Evolutionary conservation across 2,888 invertebrate species (phyloP).

Genomic region (Selenia dentaria): DNA sequence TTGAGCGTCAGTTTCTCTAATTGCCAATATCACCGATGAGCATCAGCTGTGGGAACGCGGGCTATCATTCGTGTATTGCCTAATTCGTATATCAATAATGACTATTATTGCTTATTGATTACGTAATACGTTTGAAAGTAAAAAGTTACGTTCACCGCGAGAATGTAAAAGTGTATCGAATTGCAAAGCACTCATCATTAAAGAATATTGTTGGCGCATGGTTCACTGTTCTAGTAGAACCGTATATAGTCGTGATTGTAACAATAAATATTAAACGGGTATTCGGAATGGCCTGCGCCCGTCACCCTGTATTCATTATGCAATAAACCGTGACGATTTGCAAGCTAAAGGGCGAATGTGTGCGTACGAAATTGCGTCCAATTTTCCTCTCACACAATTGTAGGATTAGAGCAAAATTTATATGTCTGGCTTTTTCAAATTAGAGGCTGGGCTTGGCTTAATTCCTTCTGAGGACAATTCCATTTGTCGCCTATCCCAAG

Average conservation of each 20-base stretch:
- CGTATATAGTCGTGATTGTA: slow-evolving; percentile 41
- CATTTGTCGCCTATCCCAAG: slow-evolving; percentile 59
- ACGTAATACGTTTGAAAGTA: slow-evolving; percentile 44
- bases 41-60: slow-evolving; percentile 18
- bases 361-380: slow-evolving; percentile 71
- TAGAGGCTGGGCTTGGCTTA: slow-evolving; percentile 65
- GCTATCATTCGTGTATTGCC: slow-evolving; percentile 12
- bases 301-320: slow-evolving; percentile 61
- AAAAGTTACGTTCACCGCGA: slow-evolving; percentile 49
- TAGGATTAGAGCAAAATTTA: slow-evolving; percentile 79
- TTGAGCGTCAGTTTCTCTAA: slow-evolving; percentile 32
- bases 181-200: slow-evolving; percentile 54
- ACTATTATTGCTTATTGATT: slow-evolving; percentile 31
- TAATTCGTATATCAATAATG: slow-evolving; percentile 18
- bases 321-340: slow-evolving; percentile 70
- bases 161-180: slow-evolving; percentile 72
- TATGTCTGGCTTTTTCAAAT: slow-evolving; percentile 82
- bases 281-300: slow-evolving; percentile 47
- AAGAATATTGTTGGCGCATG: slow-evolving; percentile 36
- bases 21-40: slow-evolving; percentile 28
- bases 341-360: slow-evolving; percentile 60
- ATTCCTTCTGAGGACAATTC: slow-evolving; percentile 62
- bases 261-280: slow-evolving; percentile 37
- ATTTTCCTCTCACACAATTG: slow-evolving; percentile 76
- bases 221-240: slow-evolving; percentile 42